Percentiles rank a stretch among this genome's conserved stretches.
Evolutionary conservation across 2,888 invertebrate genomes (phyloP).

Genomic region (Acleris cristana): DNA sequence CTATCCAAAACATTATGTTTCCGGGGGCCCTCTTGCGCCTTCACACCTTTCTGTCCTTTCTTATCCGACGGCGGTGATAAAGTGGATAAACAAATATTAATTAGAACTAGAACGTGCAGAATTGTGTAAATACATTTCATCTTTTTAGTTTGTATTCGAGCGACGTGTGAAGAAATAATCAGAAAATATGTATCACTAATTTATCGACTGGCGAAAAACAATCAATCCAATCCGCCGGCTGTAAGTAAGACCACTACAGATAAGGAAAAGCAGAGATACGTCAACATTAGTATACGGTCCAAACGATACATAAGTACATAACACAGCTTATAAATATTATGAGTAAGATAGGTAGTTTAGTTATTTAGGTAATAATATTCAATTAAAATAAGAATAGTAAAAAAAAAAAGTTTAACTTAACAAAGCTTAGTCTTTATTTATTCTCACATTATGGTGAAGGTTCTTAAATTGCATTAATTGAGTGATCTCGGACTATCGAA

Average conservation of each 20-base stretch:
- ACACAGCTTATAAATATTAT: neutral
- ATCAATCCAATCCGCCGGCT: constrained; percentile 33
- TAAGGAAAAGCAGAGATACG: constrained; percentile 14
- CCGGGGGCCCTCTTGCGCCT: constrained; percentile 83
- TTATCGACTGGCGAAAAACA: constrained; percentile 33
- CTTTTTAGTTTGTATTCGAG: constrained; percentile 40
- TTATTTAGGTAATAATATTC: too few relatives aligned
- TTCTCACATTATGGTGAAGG: too few relatives aligned
- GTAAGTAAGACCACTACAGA: constrained; percentile 1
- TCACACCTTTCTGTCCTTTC: constrained; percentile 74
- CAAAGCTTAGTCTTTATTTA: too few relatives aligned
- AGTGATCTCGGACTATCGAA: too few relatives aligned
- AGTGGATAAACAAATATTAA: constrained; percentile 72
- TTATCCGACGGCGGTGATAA: constrained; percentile 77
- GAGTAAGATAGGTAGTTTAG: neutral
- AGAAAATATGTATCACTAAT: constrained; percentile 18
- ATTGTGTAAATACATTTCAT: constrained; percentile 69
- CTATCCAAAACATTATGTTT: constrained; percentile 87
- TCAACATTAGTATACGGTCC: constrained; percentile 18
- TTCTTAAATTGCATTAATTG: too few relatives aligned
- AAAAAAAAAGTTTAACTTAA: too few relatives aligned
- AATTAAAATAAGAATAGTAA: too few relatives aligned
- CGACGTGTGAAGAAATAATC: constrained; percentile 13
- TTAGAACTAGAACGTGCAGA: constrained; percentile 63
- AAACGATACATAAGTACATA: neutral